Evolutionary conservation across 2,888 invertebrate genomes (phyloP).

Genomic region (Hemithea aestivaria): DNA sequence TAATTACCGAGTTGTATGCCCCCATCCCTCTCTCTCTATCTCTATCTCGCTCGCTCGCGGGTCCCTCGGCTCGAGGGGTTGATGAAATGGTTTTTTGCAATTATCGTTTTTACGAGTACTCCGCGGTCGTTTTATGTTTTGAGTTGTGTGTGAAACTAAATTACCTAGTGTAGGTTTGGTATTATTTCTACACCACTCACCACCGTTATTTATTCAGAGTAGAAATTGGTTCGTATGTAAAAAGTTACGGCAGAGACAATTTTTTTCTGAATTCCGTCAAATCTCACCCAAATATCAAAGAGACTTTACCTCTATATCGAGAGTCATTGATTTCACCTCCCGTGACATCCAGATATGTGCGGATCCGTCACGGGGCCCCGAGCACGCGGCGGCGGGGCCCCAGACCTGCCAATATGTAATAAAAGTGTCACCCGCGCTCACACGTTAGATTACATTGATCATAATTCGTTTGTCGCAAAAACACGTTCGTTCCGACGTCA

Average conservation of each 20-base stretch:
- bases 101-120: slow-evolving; percentile 12
- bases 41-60: background rate
- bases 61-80: background rate
- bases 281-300: too few species aligned
- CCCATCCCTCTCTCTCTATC: too few species aligned
- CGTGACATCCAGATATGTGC: slow-evolving; percentile 5
- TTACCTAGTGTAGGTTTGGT: too few species aligned
- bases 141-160: too few species aligned
- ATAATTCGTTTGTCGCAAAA: slow-evolving; percentile 35
- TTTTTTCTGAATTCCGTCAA: too few species aligned
- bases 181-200: too few species aligned
- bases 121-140: too few species aligned
- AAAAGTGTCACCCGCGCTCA: slow-evolving; percentile 38
- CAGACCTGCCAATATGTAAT: slow-evolving; percentile 29
- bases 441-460: slow-evolving; percentile 39
- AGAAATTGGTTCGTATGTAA: too few species aligned
- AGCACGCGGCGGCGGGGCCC: slow-evolving; percentile 12
- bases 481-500: slow-evolving; percentile 33
- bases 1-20: slow-evolving; percentile 1
- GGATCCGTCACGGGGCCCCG: background rate
- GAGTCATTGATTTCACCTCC: slow-evolving; percentile 1
- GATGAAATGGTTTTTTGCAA: slow-evolving; percentile 10
- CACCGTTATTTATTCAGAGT: too few species aligned
- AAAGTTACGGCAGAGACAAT: too few species aligned
- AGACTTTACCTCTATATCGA: too few species aligned